These are phyloP conservation scores for Habrosyne pyritoides DNA, from an alignment of 2,888 invertebrate species.

Conservation along the genomic window DNA sequence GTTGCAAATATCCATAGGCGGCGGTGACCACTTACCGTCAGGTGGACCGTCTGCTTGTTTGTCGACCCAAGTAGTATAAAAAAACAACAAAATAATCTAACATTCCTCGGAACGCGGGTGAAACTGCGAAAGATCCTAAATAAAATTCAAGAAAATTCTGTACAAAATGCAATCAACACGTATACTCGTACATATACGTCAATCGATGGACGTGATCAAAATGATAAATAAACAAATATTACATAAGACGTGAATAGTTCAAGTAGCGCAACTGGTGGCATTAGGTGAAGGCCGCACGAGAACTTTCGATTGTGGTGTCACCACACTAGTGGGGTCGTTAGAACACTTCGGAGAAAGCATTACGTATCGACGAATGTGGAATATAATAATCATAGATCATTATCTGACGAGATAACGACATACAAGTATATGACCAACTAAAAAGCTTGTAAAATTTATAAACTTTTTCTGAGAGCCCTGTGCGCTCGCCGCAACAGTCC, in stretches of 20 bases:
- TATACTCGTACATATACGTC: constrained; percentile 11
- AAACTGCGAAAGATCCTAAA: no score
- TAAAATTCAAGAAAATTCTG: neutral
- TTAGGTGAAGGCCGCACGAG: constrained; percentile 71
- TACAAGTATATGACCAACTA: no score
- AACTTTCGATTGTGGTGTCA: constrained; percentile 48
- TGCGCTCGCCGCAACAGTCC: no score
- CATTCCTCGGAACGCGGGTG: no score
- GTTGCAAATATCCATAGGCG: no score
- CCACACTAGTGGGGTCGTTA: constrained; percentile 25
- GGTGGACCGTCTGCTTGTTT: no score
- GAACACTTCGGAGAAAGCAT: constrained; percentile 16
- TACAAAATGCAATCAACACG: neutral
- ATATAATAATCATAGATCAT: neutral
- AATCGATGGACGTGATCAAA: constrained; percentile 18
- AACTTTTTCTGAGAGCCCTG: no score
- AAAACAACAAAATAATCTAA: no score
- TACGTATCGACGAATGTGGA: constrained; percentile 14
- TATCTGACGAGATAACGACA: no score
- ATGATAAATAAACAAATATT: constrained; percentile 65
- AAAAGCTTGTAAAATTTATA: no score
- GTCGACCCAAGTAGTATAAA: no score
- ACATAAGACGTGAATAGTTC: constrained; percentile 46
- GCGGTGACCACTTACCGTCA: no score
- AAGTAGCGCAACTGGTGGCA: constrained; percentile 48